Base-by-base conservation (phyloP, 2,888 invertebrate species). In the Lapara coniferarum region DNA sequence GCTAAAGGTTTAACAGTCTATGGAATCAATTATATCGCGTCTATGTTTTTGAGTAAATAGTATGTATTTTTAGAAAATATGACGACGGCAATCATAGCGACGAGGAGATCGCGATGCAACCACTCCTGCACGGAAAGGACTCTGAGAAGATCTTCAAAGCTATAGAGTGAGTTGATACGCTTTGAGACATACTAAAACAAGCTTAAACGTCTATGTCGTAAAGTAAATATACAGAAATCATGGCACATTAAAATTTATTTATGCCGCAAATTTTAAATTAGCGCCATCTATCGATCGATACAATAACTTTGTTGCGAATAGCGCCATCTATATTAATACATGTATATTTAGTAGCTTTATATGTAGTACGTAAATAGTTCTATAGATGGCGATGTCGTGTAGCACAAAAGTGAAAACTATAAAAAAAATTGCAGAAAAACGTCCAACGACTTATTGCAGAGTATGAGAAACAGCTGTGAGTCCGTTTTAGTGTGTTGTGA, bases 31-130 rank as follows among this genome's bases (percentile, higher is more conserved):
- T 25, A 2, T 25, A 25, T 25, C 25, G 25, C 25, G 25, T 25
- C 25, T 25, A 25, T 25, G 25, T 25, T 25, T 25, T 25, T 25
- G 25, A 25, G 25, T 25, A 25, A 25, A 25, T n/a, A 25, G 2
- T 25, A 25, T 19, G 53, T 7, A 52, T 58, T 75, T 75, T 16
- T 66, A 92, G 92, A 30, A 92, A 90, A 87, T 83, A 81, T 56
- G 90, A 92, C 0, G 92, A 91, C 12, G 85, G 78, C 0, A 86
- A 87, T 78, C 94, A 92, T 63, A 95, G 95, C 76, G 97, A 97
- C 0, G 97, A 95, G 74, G 97, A 95, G 76, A 97, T 98, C 75
- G 97, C 97, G 66, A 95, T 98, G 90, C 95, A 96, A 80, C 96
- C 97, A 30, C 91, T 97, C 51, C 94, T 96, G 30, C 96, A 96